Base-by-base conservation (phyloP, 2,888 invertebrate species). In the Rutpela maculata region DNA sequence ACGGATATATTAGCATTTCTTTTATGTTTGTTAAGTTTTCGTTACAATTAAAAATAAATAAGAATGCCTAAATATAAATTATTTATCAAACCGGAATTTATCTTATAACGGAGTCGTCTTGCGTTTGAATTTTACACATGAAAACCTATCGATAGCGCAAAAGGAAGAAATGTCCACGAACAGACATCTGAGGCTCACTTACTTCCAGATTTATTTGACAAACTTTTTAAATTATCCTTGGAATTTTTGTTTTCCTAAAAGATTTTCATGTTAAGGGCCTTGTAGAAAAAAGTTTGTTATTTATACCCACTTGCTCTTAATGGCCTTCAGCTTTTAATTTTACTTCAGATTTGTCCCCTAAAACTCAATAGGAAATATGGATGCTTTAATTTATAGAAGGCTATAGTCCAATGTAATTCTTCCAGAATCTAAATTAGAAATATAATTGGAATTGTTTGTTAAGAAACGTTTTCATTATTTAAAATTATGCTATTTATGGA, bases 171-270 rank as follows among this genome's bases (percentile, higher is more conserved):
- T 65, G 62, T 70, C 67, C 67, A 35, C 12, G 74, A 74, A 74
- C 67, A 70, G 67, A 70, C 69, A 66, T 74, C 70, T 74, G 71
- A 57, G 74, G 74, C 74, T 74, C 74, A 74, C 74, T 77, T 77
- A 74, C 71, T 70, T 62, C 71, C 77, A 74, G 77, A 77, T 77
- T 77, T 74, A 77, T 74, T 74, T 56, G 43, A 38, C 38, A 62
- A 77, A 77, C 69, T 77, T 77, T 77, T 77, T 74, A 77, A 77
- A 77, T 77, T 77, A 77, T 77, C 77, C 68, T 60, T 18, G 60
- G 50, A 70, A 60, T 77, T 77, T 71, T 74, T 77, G 74, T 77
- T 77, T 74, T 69, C 74, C 38, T 12, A n/a, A 70, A 65, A 69
- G 68, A 74, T 74, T 77, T 74, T 67, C 31, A 71, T 77, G 77